Base-by-base conservation (phyloP, 2,797 vertebrate species). In the Cuniculus paca region DNA sequence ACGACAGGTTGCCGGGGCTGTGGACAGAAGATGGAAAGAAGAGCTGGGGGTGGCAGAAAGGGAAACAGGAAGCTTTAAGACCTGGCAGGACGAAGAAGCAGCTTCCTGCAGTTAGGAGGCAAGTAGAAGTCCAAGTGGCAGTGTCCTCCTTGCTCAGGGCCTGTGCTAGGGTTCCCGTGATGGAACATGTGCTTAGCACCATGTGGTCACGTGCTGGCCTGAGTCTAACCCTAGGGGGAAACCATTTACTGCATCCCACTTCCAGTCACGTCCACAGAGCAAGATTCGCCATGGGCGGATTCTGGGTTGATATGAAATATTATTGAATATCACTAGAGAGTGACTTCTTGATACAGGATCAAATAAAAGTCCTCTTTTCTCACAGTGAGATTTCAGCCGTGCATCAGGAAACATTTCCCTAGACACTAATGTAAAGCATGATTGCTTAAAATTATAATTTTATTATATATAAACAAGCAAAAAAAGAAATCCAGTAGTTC, bases 261-360 rank as follows among this genome's bases (percentile, higher is more conserved):
- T 95, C 74, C 42, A 52, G 54, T 77, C 88, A 17, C 19, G 60
- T 84, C 65, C 24, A 34, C 48, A 48, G 91, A 77, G 70, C 50
- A 4, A 92, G 68, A 5, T 45, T 90, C 58, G 31, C 83, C 31
- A 17, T 63, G 54, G 86, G 74, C 6, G 52, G 88, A 50, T 75
- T 90, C 75, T 19, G 52, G 90, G 96, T 84, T 61, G 95, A 91
- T 92, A 85, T 50, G 65, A 88, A 89, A 83, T 91, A 80, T 90
- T 82, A 95, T 36, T n/a, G 72, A 75, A 65, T 90, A 86, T 95
- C 95, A 70, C 96, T 39, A 50, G 88, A 95, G 95, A 95, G 77
- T 63, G 42, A 82, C 88, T 89, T 87, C 91, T 77, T 80, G 94
- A 72, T 75, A 92, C 20, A 54, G 84, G 81, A 36, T 68, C 91